These are phyloP conservation scores for Nerophis lumbriciformis DNA, from an alignment of 2,113 vertebrate genomes.

Conservation along the genomic window DNA sequence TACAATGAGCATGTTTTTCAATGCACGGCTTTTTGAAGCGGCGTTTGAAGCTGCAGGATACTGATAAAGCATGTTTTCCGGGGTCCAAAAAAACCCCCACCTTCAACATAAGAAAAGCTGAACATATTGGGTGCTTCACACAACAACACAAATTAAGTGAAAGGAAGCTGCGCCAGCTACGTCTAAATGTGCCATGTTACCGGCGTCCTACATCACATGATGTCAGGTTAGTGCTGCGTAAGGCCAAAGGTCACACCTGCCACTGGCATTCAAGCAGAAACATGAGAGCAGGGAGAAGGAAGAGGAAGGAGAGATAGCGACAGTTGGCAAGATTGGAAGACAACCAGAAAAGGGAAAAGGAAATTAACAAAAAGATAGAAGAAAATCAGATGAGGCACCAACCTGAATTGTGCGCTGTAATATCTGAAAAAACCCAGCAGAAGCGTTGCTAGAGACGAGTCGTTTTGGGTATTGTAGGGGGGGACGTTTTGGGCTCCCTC, in stretches of 20 bases:
- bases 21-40: no score
- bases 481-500: conserved; percentile 76
- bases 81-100: no score
- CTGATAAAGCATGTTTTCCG: no score
- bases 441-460: conserved; percentile 84
- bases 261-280: conserved; percentile 67
- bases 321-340: conserved; percentile 22
- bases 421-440: conserved; percentile 92
- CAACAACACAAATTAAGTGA: not conserved
- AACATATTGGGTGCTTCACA: not conserved
- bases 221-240: conserved; percentile 41
- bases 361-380: not conserved
- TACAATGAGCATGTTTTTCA: no score
- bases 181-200: conserved; percentile 9
- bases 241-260: conserved; percentile 69
- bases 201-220: conserved; percentile 24
- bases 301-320: conserved; percentile 23
- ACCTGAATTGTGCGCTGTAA: conserved; percentile 91
- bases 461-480: conserved; percentile 82
- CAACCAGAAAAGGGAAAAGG: conserved; percentile 5
- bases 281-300: conserved; percentile 63
- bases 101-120: no score
- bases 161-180: not conserved
- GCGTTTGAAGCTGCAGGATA: no score
- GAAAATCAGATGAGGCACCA: conserved; percentile 6